phyloP scores from a whole-genome alignment of 2,888 invertebrate genomes.

The Glaucopsyche alexis region DNA sequence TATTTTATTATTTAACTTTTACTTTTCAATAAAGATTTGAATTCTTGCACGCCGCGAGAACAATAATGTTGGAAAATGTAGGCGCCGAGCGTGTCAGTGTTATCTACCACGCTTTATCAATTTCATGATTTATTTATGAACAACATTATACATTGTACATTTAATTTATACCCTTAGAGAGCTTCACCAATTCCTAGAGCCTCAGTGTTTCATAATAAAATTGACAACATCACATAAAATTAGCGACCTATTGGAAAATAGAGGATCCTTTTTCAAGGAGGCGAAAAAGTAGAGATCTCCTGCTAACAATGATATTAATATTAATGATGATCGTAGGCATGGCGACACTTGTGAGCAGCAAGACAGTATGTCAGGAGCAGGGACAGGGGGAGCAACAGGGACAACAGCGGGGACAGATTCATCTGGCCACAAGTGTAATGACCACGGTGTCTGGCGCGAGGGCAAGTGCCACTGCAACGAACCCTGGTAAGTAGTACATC shows the following conservation, averaged over 20 bases:
- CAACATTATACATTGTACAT: background rate
- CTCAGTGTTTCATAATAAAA: background rate
- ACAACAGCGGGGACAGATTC: too few relatives aligned
- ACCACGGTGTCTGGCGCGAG: background rate
- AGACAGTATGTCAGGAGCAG: too few relatives aligned
- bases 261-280: background rate
- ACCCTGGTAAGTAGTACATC: background rate
- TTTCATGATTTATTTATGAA: slow-evolving; percentile 15
- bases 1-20: too few relatives aligned
- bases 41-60: slow-evolving; percentile 1
- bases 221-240: background rate
- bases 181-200: background rate
- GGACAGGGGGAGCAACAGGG: background rate
- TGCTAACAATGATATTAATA: background rate
- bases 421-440: background rate
- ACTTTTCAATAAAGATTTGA: background rate
- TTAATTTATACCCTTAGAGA: background rate
- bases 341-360: background rate
- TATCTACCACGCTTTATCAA: slow-evolving; percentile 16
- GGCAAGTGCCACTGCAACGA: background rate
- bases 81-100: slow-evolving; percentile 1
- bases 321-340: background rate
- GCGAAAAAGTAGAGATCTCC: background rate
- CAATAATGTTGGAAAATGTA: slow-evolving; percentile 1
- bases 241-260: background rate